These are phyloP conservation scores for Neuroterus valhalla DNA, from an alignment of 1,140 invertebrate genomes.

Conservation along the genomic window DNA sequence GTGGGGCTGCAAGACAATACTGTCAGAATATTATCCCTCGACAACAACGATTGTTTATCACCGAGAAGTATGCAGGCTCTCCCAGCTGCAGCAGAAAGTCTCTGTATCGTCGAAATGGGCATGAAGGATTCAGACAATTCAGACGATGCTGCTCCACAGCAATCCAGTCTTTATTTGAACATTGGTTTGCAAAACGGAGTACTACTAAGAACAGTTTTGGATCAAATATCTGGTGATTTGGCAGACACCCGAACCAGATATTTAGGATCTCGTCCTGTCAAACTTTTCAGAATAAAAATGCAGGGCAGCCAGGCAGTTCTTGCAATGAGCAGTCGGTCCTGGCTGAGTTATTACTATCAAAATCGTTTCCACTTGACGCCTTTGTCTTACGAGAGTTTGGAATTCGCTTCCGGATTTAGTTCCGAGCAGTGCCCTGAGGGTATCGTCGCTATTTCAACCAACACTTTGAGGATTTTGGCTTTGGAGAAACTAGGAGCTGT, in stretches of 20 bases:
- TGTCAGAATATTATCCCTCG: conserved; percentile 97
- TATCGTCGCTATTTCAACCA: conserved; percentile 98
- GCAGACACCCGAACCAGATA: conserved; percentile 98
- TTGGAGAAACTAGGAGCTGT: conserved; percentile 98
- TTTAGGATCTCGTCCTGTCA: conserved; percentile 95
- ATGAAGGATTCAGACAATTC: conserved; percentile 78
- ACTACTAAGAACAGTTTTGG: conserved; percentile 94
- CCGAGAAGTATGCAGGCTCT: conserved; percentile 97
- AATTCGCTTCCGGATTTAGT: conserved; percentile 98
- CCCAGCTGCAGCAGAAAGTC: conserved; percentile 96
- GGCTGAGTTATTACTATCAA: conserved; percentile 99
- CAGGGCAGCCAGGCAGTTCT: conserved; percentile 97
- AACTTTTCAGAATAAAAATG: conserved; percentile 95
- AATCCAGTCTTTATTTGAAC: conserved; percentile 93
- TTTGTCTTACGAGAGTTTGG: conserved; percentile 95
- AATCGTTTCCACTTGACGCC: conserved; percentile 97
- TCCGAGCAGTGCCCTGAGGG: conserved; percentile 99
- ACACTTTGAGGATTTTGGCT: conserved; percentile 97
- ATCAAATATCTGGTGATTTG: conserved; percentile 97
- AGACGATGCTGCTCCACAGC: conserved; percentile 76
- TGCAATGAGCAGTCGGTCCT: conserved; percentile 97
- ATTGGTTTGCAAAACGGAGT: conserved; percentile 99
- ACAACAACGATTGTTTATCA: conserved; percentile 94
- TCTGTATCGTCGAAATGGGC: conserved; percentile 95
- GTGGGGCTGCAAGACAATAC: conserved; percentile 98